phyloP scores from a whole-genome alignment of 1,140 invertebrate species.

The Diploscapter pachys region DNA sequence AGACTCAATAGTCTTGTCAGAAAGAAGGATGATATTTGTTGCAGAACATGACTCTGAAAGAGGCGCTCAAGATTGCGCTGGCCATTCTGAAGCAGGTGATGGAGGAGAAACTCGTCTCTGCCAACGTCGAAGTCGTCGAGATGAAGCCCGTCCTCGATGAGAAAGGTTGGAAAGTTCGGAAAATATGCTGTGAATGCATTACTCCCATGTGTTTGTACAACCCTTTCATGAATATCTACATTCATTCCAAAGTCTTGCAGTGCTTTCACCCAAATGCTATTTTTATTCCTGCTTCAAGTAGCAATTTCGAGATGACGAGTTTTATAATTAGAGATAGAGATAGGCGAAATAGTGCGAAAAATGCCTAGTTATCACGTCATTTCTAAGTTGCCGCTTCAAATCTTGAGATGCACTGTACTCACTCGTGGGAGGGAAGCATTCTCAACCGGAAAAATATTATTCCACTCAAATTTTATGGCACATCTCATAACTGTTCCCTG shows the following conservation, averaged over 20 bases:
- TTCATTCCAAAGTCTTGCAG: too few species aligned
- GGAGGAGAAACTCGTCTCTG: conserved; percentile 97
- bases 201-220: background rate
- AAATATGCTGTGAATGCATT: background rate
- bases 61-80: conserved; percentile 84
- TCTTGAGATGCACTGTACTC: too few species aligned
- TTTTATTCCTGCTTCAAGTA: background rate
- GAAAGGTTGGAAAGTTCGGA: conserved; percentile 29
- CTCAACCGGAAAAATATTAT: background rate
- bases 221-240: background rate
- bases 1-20: background rate
- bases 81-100: conserved; percentile 98
- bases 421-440: too few species aligned
- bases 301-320: background rate
- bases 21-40: conserved; percentile 58
- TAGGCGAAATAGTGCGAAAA: too few species aligned
- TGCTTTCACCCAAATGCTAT: too few species aligned
- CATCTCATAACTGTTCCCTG: background rate
- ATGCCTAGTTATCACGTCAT: too few species aligned
- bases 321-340: background rate
- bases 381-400: too few species aligned
- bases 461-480: background rate
- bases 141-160: conserved; percentile 47
- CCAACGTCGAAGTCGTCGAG: conserved; percentile 84
- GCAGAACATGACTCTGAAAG: conserved; percentile 90